A percentile compares a stretch with the other conserved stretches of the same genome.
Evolutionary conservation across 2,113 vertebrate genomes (phyloP).

Genomic region (Murina feae): DNA sequence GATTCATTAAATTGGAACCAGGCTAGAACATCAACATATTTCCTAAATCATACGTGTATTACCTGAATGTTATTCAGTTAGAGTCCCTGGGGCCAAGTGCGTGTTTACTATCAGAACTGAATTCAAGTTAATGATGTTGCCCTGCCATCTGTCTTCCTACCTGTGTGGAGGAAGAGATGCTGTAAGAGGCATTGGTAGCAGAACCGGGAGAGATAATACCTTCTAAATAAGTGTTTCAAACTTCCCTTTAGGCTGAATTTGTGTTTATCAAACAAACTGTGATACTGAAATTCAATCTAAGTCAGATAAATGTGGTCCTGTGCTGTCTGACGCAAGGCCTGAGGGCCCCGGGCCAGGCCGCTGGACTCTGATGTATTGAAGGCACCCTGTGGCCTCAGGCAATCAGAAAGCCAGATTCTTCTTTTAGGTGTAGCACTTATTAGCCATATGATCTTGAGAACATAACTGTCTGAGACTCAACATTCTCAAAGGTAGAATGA

Average conservation of each 20-base stretch:
- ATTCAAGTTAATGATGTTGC: neutral
- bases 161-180: neutral
- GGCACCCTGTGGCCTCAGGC: neutral
- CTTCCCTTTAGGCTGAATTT: neutral
- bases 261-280: neutral
- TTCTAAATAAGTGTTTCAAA: neutral
- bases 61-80: neutral
- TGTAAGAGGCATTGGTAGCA: neutral
- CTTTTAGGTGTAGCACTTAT: neutral
- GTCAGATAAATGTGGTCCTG: neutral
- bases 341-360: neutral
- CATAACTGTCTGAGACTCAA: neutral
- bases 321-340: neutral
- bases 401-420: neutral
- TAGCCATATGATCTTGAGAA: neutral
- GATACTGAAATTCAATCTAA: neutral
- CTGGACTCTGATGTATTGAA: neutral
- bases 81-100: neutral
- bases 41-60: constrained; percentile 10
- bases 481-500: neutral
- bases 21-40: constrained; percentile 27
- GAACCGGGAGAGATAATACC: neutral
- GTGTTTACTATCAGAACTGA: neutral
- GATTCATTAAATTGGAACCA: neutral
- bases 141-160: neutral